Percentiles rank a stretch among this genome's conserved stretches.
Conservation (phyloP, 1,140 invertebrate genomes). For the Leptinotarsa defecta region DNA sequence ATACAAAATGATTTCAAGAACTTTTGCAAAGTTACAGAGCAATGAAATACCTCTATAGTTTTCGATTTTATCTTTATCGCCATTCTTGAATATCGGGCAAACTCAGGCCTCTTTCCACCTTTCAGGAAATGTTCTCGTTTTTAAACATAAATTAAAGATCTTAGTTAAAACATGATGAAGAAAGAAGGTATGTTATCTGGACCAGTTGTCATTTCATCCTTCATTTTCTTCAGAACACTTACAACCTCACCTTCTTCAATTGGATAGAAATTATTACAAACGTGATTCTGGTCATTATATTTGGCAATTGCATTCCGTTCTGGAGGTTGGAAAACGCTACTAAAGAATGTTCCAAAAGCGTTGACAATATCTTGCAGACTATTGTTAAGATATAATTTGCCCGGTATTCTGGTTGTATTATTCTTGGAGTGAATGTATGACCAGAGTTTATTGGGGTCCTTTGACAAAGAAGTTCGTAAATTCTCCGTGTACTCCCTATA, state of each 20-base stretch:
- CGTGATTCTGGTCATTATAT: conserved; percentile 1
- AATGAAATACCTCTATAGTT: background rate
- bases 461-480: conserved; percentile 13
- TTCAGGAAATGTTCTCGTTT: conserved; percentile 16
- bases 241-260: conserved; percentile 1
- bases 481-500: conserved; percentile 8
- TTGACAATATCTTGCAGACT: background rate
- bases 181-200: conserved; percentile 4
- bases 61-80: background rate
- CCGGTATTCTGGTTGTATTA: conserved; percentile 16
- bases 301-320: background rate
- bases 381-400: conserved; percentile 17
- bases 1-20: background rate
- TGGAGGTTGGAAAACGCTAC: conserved; percentile 9
- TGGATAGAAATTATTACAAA: conserved; percentile 17
- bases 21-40: background rate
- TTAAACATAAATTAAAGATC: conserved; percentile 12
- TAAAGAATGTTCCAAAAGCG: background rate
- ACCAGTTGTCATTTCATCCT: conserved; percentile 8
- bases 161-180: conserved; percentile 3
- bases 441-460: conserved; percentile 11
- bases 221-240: conserved; percentile 12
- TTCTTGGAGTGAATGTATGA: conserved; percentile 11
- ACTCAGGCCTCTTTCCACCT: background rate
- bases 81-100: conserved; percentile 3